These are phyloP conservation scores for Campylorhamphus procurvoides DNA, from an alignment of 2,113 vertebrate genomes.

Conservation along the genomic window DNA sequence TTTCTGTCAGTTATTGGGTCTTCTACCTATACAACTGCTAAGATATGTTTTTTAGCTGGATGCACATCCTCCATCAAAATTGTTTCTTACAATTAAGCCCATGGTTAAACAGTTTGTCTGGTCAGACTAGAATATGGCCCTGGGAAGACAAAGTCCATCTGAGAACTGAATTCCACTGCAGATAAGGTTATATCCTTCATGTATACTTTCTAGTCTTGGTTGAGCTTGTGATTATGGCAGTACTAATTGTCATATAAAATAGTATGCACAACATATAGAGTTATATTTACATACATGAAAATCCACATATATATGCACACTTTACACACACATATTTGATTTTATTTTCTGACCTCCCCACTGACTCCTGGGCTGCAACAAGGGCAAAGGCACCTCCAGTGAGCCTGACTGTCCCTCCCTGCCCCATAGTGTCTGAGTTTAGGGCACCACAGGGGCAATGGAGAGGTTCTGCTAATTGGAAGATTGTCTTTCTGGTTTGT, in stretches of 20 bases:
- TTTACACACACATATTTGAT: background rate
- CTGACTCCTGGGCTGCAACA: background rate
- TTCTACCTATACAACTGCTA: background rate
- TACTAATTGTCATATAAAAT: background rate
- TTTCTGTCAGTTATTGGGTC: background rate
- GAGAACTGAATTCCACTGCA: background rate
- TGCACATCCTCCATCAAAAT: background rate
- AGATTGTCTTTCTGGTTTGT: background rate
- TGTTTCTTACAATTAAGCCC: background rate
- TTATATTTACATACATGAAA: background rate
- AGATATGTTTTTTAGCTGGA: background rate
- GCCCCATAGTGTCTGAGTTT: background rate
- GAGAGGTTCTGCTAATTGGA: background rate
- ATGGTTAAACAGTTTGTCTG: background rate
- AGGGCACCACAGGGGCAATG: accelerated
- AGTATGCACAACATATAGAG: background rate
- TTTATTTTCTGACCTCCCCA: background rate
- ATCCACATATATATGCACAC: background rate
- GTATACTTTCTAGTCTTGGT: background rate
- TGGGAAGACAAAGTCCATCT: background rate
- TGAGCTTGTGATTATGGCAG: background rate
- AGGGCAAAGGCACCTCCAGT: background rate
- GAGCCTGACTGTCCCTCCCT: background rate
- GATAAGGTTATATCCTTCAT: background rate
- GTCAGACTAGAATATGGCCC: background rate